Conservation (phyloP, 2,113 vertebrate genomes). For the Varanus komodoensis region DNA sequence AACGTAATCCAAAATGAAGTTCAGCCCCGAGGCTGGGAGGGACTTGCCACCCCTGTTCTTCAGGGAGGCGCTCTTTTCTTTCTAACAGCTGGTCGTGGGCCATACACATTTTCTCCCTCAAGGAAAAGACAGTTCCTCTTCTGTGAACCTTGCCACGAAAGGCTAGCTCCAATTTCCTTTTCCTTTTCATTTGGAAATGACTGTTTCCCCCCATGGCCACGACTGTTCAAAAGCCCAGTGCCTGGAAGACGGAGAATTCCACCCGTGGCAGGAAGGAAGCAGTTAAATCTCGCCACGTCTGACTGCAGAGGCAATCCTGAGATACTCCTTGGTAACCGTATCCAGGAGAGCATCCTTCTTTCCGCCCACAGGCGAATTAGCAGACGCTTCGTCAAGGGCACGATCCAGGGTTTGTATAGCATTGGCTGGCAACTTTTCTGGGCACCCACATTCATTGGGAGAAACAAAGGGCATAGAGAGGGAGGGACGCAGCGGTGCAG, state of each 20-base stretch:
- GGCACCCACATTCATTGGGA: not conserved
- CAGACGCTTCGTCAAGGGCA: slow-evolving; percentile 28
- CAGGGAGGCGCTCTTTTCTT: not conserved
- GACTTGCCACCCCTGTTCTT: not conserved
- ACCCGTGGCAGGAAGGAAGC: slow-evolving; percentile 45
- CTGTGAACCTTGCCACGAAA: not conserved
- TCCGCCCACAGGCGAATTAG: slow-evolving; percentile 55
- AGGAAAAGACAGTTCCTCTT: not conserved
- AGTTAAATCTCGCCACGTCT: slow-evolving; percentile 59
- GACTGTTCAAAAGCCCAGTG: not conserved
- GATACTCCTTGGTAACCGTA: slow-evolving; percentile 55
- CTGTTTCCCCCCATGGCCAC: too few relatives aligned
- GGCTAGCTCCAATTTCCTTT: not conserved
- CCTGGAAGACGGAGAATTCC: slow-evolving; percentile 21
- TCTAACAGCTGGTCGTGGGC: too few relatives aligned
- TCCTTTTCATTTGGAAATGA: not conserved
- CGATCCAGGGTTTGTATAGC: fast-evolving
- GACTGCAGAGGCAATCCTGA: slow-evolving; percentile 57
- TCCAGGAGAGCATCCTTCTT: slow-evolving; percentile 38
- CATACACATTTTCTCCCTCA: too few relatives aligned
- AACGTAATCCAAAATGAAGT: too few relatives aligned
- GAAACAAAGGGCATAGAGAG: not conserved
- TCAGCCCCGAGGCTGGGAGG: too few relatives aligned
- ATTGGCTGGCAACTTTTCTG: not conserved
- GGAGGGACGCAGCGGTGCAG: not conserved